phyloP scores from a whole-genome alignment of 1,140 invertebrate species.

The Drosophila orosa region DNA sequence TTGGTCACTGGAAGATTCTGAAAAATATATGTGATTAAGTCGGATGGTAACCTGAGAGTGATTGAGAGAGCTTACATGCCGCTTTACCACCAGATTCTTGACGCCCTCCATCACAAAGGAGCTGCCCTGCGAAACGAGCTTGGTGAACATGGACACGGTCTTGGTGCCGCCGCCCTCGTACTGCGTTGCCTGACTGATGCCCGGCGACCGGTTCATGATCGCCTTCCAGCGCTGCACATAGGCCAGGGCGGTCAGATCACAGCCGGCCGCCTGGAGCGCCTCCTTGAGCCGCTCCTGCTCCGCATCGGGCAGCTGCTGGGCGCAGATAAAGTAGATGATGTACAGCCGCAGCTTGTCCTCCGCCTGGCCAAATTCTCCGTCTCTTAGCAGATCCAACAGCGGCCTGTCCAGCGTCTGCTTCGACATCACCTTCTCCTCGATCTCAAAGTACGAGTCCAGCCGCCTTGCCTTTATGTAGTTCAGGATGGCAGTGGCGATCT shows the following conservation, averaged over 20 bases:
- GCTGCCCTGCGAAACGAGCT: slow-evolving; percentile 97
- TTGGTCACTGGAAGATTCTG: slow-evolving; percentile 95
- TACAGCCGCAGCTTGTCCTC: slow-evolving; percentile 98
- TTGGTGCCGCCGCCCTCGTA: slow-evolving; percentile 98
- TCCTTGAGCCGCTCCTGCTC: slow-evolving; percentile 93
- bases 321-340: slow-evolving; percentile 96
- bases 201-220: slow-evolving; percentile 74
- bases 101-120: slow-evolving; percentile 99
- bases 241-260: slow-evolving; percentile 92
- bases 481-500: slow-evolving; percentile 96
- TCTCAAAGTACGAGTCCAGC: slow-evolving; percentile 98
- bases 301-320: slow-evolving; percentile 90
- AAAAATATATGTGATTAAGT: slow-evolving; percentile 48
- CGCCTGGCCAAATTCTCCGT: slow-evolving; percentile 92
- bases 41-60: background rate
- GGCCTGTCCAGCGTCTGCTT: slow-evolving; percentile 91
- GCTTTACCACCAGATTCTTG: slow-evolving; percentile 99
- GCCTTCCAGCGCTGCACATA: slow-evolving; percentile 96
- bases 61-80: slow-evolving; percentile 90
- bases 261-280: slow-evolving; percentile 91
- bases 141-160: slow-evolving; percentile 99
- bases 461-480: slow-evolving; percentile 94
- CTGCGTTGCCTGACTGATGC: slow-evolving; percentile 86
- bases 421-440: slow-evolving; percentile 98
- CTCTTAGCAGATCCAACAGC: slow-evolving; percentile 92